Conservation (phyloP, 2,888 invertebrate genomes). For the Cantharis flavilabris region DNA sequence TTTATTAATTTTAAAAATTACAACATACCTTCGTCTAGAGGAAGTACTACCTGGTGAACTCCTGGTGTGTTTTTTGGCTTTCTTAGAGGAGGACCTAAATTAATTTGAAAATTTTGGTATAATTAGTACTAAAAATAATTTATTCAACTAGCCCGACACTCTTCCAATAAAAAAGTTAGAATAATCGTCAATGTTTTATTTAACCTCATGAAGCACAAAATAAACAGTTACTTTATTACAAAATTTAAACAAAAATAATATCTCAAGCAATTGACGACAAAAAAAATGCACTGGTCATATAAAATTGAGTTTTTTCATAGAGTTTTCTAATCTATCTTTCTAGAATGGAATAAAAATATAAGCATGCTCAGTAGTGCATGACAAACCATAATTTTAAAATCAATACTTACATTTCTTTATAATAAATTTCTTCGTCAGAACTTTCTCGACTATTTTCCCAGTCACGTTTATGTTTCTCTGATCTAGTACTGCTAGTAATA, state of each 20-base stretch:
- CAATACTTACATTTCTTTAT: constrained; percentile 54
- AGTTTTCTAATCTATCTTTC: too few species aligned
- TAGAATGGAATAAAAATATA: not conserved
- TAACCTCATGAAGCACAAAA: not conserved
- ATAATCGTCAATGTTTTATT: not conserved
- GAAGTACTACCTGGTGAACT: constrained; percentile 54
- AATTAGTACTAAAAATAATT: not conserved
- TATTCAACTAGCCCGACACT: not conserved
- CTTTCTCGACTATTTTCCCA: constrained; percentile 49
- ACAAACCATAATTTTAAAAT: not conserved
- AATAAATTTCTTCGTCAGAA: constrained; percentile 52
- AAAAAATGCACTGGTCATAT: too few species aligned
- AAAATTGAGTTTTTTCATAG: too few species aligned
- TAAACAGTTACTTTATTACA: too few species aligned
- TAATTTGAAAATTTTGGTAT: constrained; percentile 36
- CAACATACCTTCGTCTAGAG: constrained; percentile 51
- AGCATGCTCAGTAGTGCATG: not conserved
- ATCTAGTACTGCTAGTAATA: constrained; percentile 28
- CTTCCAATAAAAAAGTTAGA: not conserved
- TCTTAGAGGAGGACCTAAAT: constrained; percentile 54
- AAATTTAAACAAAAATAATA: too few species aligned
- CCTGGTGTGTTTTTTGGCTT: constrained; percentile 55
- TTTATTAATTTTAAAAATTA: not conserved
- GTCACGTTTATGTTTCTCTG: constrained; percentile 51
- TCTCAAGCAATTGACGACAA: too few species aligned